phyloP scores from a whole-genome alignment of 2,113 vertebrate species.

The Okapia johnstoni region DNA sequence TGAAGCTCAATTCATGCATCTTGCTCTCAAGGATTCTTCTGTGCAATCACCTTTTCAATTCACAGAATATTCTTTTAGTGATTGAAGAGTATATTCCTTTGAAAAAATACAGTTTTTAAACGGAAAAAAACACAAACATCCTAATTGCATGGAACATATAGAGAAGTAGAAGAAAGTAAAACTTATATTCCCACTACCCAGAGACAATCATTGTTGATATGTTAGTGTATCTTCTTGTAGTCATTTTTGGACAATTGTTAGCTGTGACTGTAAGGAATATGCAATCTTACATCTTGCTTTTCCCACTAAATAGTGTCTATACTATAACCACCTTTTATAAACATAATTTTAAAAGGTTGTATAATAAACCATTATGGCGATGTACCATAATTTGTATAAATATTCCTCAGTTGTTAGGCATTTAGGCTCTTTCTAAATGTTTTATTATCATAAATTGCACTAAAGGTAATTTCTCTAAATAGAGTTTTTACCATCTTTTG shows the following conservation, averaged over 20 bases:
- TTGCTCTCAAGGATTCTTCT: neutral
- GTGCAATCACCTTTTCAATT: neutral
- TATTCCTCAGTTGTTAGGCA: neutral
- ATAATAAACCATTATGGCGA: neutral
- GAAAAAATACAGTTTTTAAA: neutral
- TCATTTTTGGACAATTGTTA: neutral
- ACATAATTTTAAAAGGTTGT: neutral
- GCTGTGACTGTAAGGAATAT: neutral
- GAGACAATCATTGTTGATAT: neutral
- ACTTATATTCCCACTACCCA: neutral
- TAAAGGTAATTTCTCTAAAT: neutral
- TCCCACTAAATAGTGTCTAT: neutral
- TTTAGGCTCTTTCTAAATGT: constrained; percentile 15
- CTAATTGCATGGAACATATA: neutral
- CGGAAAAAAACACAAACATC: neutral
- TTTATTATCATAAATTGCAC: neutral
- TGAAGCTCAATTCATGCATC: neutral
- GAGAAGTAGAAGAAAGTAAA: constrained; percentile 34
- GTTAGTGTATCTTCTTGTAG: neutral
- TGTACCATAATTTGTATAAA: constrained; percentile 8
- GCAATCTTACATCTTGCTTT: neutral
- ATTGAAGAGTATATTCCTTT: neutral
- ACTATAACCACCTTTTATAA: constrained; percentile 7
- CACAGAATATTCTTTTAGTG: neutral
- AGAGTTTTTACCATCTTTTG: neutral